These are phyloP conservation scores for Octodon degus DNA, from an alignment of 2,113 vertebrate species.

Conservation along the genomic window DNA sequence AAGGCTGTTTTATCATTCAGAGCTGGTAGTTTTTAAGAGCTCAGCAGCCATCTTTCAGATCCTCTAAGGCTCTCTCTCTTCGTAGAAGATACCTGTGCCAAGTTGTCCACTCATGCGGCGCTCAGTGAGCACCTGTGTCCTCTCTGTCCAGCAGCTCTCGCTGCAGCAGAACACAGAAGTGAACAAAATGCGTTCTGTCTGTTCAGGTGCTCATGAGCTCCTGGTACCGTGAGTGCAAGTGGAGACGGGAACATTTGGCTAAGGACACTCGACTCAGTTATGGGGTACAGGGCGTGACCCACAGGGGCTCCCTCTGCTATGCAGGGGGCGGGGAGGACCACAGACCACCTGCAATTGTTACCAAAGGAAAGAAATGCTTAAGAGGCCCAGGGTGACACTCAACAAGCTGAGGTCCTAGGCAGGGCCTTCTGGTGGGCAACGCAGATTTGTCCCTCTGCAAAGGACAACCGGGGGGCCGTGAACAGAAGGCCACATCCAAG, in stretches of 20 bases:
- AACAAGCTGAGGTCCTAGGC: neutral
- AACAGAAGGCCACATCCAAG: neutral
- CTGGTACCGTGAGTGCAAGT: neutral
- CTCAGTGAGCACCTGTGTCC: conserved; percentile 36
- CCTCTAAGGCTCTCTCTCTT: neutral
- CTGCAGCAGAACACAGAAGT: neutral
- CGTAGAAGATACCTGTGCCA: neutral
- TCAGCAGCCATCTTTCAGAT: conserved; percentile 33
- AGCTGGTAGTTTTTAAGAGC: conserved; percentile 51
- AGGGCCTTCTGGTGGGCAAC: neutral
- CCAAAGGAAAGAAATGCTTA: neutral
- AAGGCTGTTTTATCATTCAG: conserved; percentile 51
- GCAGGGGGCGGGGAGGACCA: neutral
- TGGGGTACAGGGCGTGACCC: neutral
- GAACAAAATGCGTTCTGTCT: neutral
- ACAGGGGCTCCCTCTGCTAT: neutral
- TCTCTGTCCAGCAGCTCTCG: neutral
- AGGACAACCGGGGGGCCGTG: neutral
- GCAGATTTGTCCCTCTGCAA: neutral
- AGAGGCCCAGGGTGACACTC: neutral
- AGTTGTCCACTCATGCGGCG: neutral
- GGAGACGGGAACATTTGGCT: neutral
- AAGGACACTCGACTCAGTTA: neutral
- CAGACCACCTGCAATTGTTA: neutral
- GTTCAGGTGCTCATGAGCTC: neutral